Evolutionary conservation across 2,113 vertebrate genomes (phyloP), one percentile per base, ranked within the genome.

Genomic region (Phalacrocorax carbo): DNA sequence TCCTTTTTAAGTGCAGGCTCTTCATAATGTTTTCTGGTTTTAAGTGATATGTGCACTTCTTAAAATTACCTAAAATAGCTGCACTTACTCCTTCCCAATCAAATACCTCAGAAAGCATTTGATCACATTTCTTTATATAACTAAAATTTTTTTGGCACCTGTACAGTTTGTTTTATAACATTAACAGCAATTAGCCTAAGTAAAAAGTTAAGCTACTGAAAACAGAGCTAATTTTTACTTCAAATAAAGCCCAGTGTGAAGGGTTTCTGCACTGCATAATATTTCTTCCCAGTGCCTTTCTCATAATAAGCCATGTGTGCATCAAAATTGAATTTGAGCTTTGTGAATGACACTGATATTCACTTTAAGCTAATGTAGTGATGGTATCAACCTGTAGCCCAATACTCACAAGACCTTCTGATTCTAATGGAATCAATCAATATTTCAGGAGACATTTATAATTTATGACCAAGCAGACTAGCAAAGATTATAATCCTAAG

Each of bases 361-460:
- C 92, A 29, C 90, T 96, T 94, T 69, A 94, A 93, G 88, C 91
- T 95, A 95, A 93, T 75, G 93, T 52, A 94, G 93, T 20, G 94
- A 96, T 72, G 82, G 80, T 92, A 97, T 97, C 96, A 94, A 86
- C 78, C 69, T 96, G 83, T 96, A 98, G 95, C 93, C 90, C 94
- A 98, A 98, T 98, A 97, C 94, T 91, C 69, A 25, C 60, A 62
- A 86, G 91, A 94, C 92, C 86, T 82, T 79, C 86, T 72, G 83
- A 62, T 80, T 96, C 98, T 91, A 98, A 97, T 97, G 97, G 96
- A 98, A 98, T 98, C 40, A 62, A 98, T 98, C 95, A 97, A 98
- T 98, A 95, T 98, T 98, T 98, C 96, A 99, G 96, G 94, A 97
- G 92, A 51, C 64, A 93, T 98, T 97, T 96, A 98, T 98, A 93